A percentile compares a stretch with the other conserved stretches of the same genome.
phyloP scores from a whole-genome alignment of 1,140 invertebrate genomes.

The Micrasema longulum region DNA sequence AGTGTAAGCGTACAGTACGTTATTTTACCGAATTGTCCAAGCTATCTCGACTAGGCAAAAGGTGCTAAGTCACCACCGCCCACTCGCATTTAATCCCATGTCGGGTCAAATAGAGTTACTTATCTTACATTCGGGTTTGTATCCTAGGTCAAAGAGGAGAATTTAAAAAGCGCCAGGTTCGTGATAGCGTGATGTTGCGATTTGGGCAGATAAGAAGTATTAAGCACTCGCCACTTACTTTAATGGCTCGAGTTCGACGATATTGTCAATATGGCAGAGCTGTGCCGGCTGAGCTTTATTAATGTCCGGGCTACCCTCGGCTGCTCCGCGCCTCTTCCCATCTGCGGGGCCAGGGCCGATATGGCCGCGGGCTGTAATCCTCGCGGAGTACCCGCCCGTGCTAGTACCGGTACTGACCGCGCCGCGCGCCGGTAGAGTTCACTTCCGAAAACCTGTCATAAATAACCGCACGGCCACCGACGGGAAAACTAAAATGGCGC shows the following conservation, averaged over 20 bases:
- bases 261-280: slow-evolving; percentile 31
- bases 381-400: not conserved
- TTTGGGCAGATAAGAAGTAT: slow-evolving; percentile 20
- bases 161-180: not conserved
- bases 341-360: slow-evolving; percentile 17
- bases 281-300: slow-evolving; percentile 16
- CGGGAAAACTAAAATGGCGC: slow-evolving; percentile 26
- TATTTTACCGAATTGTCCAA: too few relatives aligned
- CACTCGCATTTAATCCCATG: not conserved
- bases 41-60: not conserved
- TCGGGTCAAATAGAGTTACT: not conserved
- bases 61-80: slow-evolving; percentile 18
- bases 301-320: slow-evolving; percentile 29
- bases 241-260: slow-evolving; percentile 36
- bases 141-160: not conserved
- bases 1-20: too few relatives aligned
- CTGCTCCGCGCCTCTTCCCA: slow-evolving; percentile 8
- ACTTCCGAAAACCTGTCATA: slow-evolving; percentile 38
- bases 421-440: slow-evolving; percentile 10
- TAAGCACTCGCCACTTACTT: slow-evolving; percentile 18
- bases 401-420: not conserved
- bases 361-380: slow-evolving; percentile 16
- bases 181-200: slow-evolving; percentile 1
- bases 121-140: not conserved
- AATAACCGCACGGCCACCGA: slow-evolving; percentile 21